These are phyloP conservation scores for Chaitophorus viminalis DNA, from an alignment of 2,888 invertebrate species.

Conservation along the genomic window DNA sequence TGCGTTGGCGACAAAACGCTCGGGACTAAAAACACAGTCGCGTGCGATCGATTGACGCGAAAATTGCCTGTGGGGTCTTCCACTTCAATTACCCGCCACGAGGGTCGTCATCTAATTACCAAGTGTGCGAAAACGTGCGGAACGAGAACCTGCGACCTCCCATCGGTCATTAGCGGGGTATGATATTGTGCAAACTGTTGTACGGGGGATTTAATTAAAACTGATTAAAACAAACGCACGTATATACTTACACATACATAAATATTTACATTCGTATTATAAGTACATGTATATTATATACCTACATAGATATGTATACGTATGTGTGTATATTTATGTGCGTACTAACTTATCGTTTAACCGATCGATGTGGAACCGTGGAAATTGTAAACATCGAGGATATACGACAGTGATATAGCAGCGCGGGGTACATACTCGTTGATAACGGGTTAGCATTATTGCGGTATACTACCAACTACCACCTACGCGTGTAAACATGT, in stretches of 20 bases:
- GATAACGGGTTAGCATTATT: background rate
- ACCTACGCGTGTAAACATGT: too few species aligned
- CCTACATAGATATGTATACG: too few species aligned
- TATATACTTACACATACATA: too few species aligned
- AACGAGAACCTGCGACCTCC: background rate
- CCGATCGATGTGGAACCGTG: background rate
- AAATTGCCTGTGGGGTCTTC: background rate
- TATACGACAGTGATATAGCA: background rate
- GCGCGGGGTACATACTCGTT: background rate
- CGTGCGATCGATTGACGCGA: slow-evolving; percentile 10
- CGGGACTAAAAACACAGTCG: background rate
- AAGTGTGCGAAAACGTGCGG: background rate
- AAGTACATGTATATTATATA: too few species aligned
- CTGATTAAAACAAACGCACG: slow-evolving; percentile 18
- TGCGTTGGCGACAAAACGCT: too few species aligned
- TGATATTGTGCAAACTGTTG: slow-evolving; percentile 13
- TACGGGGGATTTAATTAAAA: slow-evolving; percentile 31
- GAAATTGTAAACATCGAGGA: background rate
- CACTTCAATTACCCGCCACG: background rate
- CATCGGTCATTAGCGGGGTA: slow-evolving; percentile 41
- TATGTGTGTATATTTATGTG: background rate
- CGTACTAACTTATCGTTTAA: slow-evolving; percentile 7
- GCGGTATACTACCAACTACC: too few species aligned
- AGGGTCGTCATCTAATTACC: slow-evolving; percentile 15
- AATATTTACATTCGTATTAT: too few species aligned